phyloP scores from a whole-genome alignment of 2,797 vertebrate genomes.

The Betta splendens region DNA sequence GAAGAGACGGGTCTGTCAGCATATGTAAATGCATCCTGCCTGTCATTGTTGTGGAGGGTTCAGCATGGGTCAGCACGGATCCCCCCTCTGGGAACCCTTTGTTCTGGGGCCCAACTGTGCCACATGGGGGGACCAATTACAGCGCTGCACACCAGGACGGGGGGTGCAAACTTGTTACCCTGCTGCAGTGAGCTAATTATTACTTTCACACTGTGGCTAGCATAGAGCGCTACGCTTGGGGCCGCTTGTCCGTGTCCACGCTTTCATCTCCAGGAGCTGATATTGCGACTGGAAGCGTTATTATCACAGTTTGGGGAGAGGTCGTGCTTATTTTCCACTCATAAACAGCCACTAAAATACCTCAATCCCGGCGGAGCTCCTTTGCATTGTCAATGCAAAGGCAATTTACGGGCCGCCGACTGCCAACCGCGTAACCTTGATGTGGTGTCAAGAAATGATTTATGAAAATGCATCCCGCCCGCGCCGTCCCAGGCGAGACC shows the following conservation, averaged over 20 bases:
- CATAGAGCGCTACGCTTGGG: constrained; percentile 22
- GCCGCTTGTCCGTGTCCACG: constrained; percentile 1
- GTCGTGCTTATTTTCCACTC: constrained; percentile 61
- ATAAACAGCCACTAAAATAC: constrained; percentile 57
- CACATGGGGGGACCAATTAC: constrained; percentile 85
- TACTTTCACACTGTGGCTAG: constrained; percentile 64
- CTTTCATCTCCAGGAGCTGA: constrained; percentile 18
- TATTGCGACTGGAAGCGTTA: constrained; percentile 31
- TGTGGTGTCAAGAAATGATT: constrained; percentile 76
- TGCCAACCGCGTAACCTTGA: constrained; percentile 73
- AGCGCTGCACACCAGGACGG: constrained; percentile 79
- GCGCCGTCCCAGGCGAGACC: constrained; percentile 53
- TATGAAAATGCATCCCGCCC: constrained; percentile 74
- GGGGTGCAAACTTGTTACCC: constrained; percentile 82
- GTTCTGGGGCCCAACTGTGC: constrained; percentile 79
- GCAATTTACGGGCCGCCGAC: constrained; percentile 68
- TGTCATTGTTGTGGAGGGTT: constrained; percentile 81
- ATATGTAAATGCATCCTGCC: constrained; percentile 84
- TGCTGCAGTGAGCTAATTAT: constrained; percentile 84
- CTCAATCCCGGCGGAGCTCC: constrained; percentile 50
- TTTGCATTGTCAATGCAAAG: constrained; percentile 70
- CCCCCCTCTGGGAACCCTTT: constrained; percentile 83
- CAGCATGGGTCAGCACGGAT: constrained; percentile 80
- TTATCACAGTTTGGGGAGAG: constrained; percentile 59
- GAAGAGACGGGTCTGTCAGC: constrained; percentile 81